A percentile compares a stretch with the other conserved stretches of the same genome.
Evolutionary conservation across 2,113 vertebrate genomes (phyloP).

Genomic region (Jacana jacana): DNA sequence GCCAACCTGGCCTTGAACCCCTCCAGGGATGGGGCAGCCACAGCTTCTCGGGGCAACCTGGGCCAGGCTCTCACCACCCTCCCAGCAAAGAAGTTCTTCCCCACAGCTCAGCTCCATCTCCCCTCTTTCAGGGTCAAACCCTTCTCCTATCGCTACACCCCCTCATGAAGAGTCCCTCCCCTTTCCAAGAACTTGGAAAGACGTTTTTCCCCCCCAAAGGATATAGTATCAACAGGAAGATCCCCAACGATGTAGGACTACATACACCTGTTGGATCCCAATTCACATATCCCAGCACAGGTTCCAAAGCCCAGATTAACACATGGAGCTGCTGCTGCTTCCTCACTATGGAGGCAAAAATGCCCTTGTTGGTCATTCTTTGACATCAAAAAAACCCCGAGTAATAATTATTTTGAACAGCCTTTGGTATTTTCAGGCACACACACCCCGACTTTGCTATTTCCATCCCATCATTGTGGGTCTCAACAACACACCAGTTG

Average conservation of each 20-base stretch:
- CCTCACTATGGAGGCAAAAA: not conserved
- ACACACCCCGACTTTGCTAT: not conserved
- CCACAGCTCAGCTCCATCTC: too few species aligned
- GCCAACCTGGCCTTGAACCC: too few species aligned
- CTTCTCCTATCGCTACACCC: too few species aligned
- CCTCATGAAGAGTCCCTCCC: too few species aligned
- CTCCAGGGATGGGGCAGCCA: too few species aligned
- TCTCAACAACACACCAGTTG: too few species aligned
- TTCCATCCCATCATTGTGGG: not conserved
- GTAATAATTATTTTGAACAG: not conserved
- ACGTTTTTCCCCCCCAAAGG: not conserved
- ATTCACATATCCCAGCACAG: not conserved
- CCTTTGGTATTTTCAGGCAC: not conserved
- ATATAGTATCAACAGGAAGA: not conserved
- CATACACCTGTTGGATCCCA: not conserved
- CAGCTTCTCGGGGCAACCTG: too few species aligned
- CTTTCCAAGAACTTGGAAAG: not conserved
- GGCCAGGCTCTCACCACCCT: too few species aligned
- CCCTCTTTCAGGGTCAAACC: too few species aligned
- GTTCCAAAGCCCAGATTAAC: not conserved
- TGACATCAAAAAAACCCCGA: rapidly evolving
- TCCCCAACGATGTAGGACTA: too few species aligned
- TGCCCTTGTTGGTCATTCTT: not conserved
- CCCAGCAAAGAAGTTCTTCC: too few species aligned
- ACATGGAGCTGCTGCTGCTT: rapidly evolving